These are phyloP conservation scores for Drosophila jambulina DNA, from an alignment of 1,140 invertebrate genomes.

Conservation along the genomic window DNA sequence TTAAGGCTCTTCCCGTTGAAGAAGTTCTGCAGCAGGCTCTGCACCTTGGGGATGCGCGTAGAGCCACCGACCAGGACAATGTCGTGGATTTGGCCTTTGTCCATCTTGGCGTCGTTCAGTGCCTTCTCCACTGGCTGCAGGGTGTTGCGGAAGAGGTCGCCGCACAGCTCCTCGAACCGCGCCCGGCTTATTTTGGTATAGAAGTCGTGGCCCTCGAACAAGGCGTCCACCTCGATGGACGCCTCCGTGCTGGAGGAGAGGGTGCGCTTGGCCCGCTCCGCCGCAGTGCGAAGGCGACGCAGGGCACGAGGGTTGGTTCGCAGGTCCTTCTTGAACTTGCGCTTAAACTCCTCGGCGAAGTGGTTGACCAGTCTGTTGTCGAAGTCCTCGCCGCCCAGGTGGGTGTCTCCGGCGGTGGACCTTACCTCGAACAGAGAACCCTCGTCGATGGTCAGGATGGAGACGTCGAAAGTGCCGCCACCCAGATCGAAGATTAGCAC, in stretches of 20 bases:
- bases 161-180: slow-evolving; percentile 93
- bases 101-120: slow-evolving; percentile 89
- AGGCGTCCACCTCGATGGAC: slow-evolving; percentile 90
- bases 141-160: slow-evolving; percentile 91
- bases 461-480: slow-evolving; percentile 93
- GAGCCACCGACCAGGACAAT: slow-evolving; percentile 89
- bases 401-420: slow-evolving; percentile 90
- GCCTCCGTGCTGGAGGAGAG: slow-evolving; percentile 89
- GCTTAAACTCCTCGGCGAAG: slow-evolving; percentile 90
- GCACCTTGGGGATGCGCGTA: slow-evolving; percentile 88
- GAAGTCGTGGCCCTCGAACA: slow-evolving; percentile 93
- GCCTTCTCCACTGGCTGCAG: slow-evolving; percentile 90
- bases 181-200: slow-evolving; percentile 93
- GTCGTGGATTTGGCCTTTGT: slow-evolving; percentile 89
- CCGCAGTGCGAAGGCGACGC: slow-evolving; percentile 90
- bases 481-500: no score
- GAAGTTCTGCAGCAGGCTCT: slow-evolving; percentile 88
- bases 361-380: slow-evolving; percentile 93
- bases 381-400: slow-evolving; percentile 93
- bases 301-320: slow-evolving; percentile 90
- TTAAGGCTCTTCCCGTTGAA: slow-evolving; percentile 88
- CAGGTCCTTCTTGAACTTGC: slow-evolving; percentile 93
- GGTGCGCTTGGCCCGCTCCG: slow-evolving; percentile 89
- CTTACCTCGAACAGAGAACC: slow-evolving; percentile 92
- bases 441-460: slow-evolving; percentile 93